A percentile compares a stretch with the other conserved stretches of the same genome.
These are phyloP conservation scores for Aix galericulata DNA, from an alignment of 2,113 vertebrate species.

Conservation along the genomic window DNA sequence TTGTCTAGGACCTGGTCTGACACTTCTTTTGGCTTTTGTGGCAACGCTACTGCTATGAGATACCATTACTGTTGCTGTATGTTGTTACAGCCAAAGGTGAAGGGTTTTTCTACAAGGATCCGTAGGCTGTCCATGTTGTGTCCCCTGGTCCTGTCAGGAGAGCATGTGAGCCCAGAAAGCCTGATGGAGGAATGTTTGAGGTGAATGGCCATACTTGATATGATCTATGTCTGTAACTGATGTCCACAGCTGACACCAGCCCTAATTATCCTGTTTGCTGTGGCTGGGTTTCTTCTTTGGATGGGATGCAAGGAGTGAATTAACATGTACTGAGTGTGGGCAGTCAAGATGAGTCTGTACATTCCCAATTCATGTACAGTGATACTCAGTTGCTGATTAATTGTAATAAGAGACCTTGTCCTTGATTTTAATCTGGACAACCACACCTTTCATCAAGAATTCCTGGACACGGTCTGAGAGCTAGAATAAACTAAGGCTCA, in stretches of 20 bases:
- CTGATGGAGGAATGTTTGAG: background rate
- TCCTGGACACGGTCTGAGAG: background rate
- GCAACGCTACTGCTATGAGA: background rate
- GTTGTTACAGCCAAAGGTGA: background rate
- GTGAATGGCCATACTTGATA: background rate
- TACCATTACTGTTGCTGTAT: background rate
- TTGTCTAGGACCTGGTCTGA: background rate
- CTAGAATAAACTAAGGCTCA: background rate
- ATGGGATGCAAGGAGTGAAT: background rate
- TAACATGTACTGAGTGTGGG: background rate
- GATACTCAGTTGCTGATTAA: background rate
- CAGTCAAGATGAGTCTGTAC: background rate
- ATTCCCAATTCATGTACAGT: background rate
- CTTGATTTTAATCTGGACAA: background rate
- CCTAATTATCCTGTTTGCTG: background rate
- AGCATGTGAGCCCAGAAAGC: background rate
- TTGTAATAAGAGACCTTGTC: background rate
- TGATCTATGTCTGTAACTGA: background rate
- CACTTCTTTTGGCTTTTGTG: background rate
- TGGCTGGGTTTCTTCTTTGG: background rate
- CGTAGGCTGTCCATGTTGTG: accelerated
- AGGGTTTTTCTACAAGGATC: background rate
- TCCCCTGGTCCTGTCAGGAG: background rate
- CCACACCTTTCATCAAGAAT: background rate
- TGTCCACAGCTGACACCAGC: background rate